Percentiles rank a stretch among this genome's conserved stretches.
Evolutionary conservation across 1,140 invertebrate species (phyloP).

Genomic region (Drosophila bocqueti): DNA sequence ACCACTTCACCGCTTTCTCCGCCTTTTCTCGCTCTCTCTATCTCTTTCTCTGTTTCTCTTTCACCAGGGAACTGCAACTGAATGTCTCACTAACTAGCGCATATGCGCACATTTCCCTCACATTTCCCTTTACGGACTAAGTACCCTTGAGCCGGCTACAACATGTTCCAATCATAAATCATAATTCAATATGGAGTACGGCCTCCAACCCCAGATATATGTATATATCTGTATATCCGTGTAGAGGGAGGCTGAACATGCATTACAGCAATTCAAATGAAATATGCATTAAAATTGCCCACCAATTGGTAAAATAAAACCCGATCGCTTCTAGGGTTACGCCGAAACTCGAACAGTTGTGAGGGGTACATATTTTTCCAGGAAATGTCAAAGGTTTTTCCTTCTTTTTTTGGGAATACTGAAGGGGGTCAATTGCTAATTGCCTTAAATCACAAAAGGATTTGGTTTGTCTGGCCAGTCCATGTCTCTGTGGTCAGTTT

Average conservation of each 20-base stretch:
- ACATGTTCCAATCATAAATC: conserved; percentile 80
- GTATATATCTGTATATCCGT: neutral
- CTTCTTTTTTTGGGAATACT: conserved; percentile 30
- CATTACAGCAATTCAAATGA: conserved; percentile 71
- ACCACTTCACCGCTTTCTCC: conserved; percentile 60
- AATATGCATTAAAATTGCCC: conserved; percentile 79
- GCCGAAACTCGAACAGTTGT: conserved; percentile 44
- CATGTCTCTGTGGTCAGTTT: conserved; percentile 48
- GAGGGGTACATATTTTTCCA: conserved; percentile 42
- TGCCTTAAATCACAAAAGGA: conserved; percentile 77
- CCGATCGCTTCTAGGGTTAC: conserved; percentile 42
- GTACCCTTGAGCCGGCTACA: conserved; percentile 73
- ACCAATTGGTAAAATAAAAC: conserved; percentile 69
- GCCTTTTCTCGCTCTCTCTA: neutral
- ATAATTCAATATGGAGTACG: conserved; percentile 81
- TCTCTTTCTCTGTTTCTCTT: neutral
- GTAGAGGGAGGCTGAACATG: conserved; percentile 37
- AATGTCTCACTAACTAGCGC: conserved; percentile 78
- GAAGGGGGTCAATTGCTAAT: conserved; percentile 69
- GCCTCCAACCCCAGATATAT: conserved; percentile 22
- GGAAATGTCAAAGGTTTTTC: conserved; percentile 55
- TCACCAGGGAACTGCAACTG: conserved; percentile 34
- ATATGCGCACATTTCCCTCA: conserved; percentile 77
- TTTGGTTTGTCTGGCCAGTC: conserved; percentile 62
- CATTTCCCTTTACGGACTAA: conserved; percentile 41